These are phyloP conservation scores for Miltochrista miniata DNA, from an alignment of 2,888 invertebrate species.

Conservation along the genomic window DNA sequence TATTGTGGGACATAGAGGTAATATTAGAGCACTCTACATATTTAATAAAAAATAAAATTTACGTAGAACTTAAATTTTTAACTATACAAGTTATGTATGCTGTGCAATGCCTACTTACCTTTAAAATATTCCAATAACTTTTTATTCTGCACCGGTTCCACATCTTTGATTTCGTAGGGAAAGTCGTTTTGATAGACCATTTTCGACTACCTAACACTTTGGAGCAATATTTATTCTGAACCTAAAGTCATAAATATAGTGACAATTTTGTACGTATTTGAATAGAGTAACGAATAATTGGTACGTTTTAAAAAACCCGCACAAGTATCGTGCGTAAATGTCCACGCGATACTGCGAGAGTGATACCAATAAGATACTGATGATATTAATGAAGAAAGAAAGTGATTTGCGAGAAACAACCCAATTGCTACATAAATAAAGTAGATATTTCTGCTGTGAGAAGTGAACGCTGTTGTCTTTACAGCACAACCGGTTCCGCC, in stretches of 20 bases:
- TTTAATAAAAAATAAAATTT: too few relatives aligned
- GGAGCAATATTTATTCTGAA: not conserved
- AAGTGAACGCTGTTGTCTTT: too few relatives aligned
- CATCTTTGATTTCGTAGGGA: slow-evolving; percentile 45
- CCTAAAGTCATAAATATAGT: not conserved
- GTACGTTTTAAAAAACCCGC: not conserved
- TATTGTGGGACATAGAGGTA: too few relatives aligned
- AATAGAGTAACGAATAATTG: not conserved
- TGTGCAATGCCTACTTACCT: slow-evolving; percentile 70
- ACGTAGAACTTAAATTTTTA: too few relatives aligned
- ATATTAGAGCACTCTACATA: too few relatives aligned
- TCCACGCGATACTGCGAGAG: not conserved
- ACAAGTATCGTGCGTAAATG: not conserved
- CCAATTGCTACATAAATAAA: too few relatives aligned
- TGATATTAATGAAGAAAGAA: too few relatives aligned
- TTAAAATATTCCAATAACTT: slow-evolving; percentile 85
- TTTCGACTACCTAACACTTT: slow-evolving; percentile 4
- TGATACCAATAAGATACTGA: too few relatives aligned
- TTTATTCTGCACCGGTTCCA: slow-evolving; percentile 21
- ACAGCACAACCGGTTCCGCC: too few relatives aligned
- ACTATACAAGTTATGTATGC: too few relatives aligned
- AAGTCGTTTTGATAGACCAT: slow-evolving; percentile 68
- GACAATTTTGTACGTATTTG: not conserved
- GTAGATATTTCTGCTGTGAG: too few relatives aligned
- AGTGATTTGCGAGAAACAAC: too few relatives aligned